A percentile compares a stretch with the other conserved stretches of the same genome.
These are phyloP conservation scores for Glaucomys volans DNA, from an alignment of 2,113 vertebrate species.

Conservation along the genomic window DNA sequence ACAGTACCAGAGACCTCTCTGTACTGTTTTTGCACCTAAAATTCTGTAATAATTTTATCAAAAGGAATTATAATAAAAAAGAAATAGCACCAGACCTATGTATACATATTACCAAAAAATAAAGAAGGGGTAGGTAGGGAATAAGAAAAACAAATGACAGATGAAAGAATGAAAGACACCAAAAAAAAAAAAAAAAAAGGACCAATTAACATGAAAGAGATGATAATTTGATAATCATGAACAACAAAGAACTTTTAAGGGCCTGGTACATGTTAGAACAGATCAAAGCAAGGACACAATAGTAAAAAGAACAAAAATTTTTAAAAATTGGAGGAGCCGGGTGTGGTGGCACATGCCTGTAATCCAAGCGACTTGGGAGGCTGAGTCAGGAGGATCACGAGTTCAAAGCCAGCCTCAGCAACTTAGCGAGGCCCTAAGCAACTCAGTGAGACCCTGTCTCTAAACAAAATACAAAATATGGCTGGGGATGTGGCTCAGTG, in stretches of 20 bases:
- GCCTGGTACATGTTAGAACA: slow-evolving; percentile 56
- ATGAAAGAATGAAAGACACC: slow-evolving; percentile 58
- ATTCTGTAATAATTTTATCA: neutral
- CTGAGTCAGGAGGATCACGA: no score
- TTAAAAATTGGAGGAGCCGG: slow-evolving; percentile 3
- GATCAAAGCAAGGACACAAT: slow-evolving; percentile 12
- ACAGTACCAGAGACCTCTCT: neutral
- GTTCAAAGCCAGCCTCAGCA: no score
- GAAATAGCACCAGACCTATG: slow-evolving; percentile 10
- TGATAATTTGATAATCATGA: slow-evolving; percentile 39
- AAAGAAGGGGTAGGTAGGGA: neutral
- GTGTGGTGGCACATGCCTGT: no score
- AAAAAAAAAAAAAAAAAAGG: neutral
- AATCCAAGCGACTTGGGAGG: no score
- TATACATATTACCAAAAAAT: slow-evolving; percentile 18
- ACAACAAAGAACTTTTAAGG: slow-evolving; percentile 60
- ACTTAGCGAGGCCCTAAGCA: no score
- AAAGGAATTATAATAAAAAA: slow-evolving; percentile 10
- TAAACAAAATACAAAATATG: no score
- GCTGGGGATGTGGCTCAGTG: no score
- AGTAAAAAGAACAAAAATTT: slow-evolving; percentile 16
- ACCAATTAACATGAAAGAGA: slow-evolving; percentile 54
- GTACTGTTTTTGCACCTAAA: neutral
- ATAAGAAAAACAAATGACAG: slow-evolving; percentile 50
- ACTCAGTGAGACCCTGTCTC: no score